Base-by-base conservation (phyloP, 2,113 vertebrate species). In the Serilophus lunatus region DNA sequence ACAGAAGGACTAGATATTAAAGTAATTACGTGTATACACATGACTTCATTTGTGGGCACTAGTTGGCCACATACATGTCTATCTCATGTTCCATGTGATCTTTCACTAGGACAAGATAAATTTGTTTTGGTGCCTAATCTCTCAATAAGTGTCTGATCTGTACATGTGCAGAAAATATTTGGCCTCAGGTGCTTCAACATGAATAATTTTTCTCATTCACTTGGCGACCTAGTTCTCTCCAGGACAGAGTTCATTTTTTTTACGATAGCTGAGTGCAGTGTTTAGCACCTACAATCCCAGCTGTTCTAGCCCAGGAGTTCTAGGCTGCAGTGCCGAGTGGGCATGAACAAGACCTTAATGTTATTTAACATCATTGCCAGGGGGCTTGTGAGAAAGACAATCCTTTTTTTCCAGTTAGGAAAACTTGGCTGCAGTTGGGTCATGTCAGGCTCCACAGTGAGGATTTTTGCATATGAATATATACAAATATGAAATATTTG, bases 271-370 rank as follows among this genome's bases (percentile, higher is more conserved):
- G 18, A 36, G 35, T 26, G 19, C 36, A 13, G 35, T 20, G 60
- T 6, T 7, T 4, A 12, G 18, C 36, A 61, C 97, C 98, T 98
- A 97, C 98, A 98, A 97, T 98, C 97, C 97, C 96, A 88, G 97
- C 69, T 95, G 64, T 96, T 83, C 96, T 90, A 95, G 94, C 71
- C 90, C 79, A 59, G 85, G 91, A 50, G 69, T 77, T 94, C 97
- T 92, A 82, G 72, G 57, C 79, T 85, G 53, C 60, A 53, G 65
- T 78, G 91, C 54, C 36, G 92, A 97, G 96, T 83, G 87, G 96
- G 97, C 95, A 17, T 18, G 35, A 24, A 16, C 57, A 60, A 61
- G 60, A 18, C 25, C 26, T 25, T 28, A 61, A 26, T 29, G 25
- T 28, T 61, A 19, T 61, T 40, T 3, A 5, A 28, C 5, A 18